These are phyloP conservation scores for Erinaceus europaeus DNA, from an alignment of 2,113 vertebrate genomes.

Conservation along the genomic window DNA sequence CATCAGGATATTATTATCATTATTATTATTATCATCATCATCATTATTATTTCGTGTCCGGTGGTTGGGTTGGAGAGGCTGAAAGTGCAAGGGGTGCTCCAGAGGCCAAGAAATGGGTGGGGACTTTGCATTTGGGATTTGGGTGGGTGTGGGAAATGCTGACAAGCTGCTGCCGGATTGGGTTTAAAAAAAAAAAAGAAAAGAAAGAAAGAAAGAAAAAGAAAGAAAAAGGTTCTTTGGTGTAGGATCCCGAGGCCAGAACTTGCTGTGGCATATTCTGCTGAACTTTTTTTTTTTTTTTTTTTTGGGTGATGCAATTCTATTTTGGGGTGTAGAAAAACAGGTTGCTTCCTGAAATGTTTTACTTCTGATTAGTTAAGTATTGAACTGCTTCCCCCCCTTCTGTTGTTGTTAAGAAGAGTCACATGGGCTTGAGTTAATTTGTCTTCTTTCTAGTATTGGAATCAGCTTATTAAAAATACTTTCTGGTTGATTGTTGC, in stretches of 20 bases:
- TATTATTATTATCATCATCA: no score
- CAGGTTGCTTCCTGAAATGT: background rate
- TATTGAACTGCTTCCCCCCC: conserved; percentile 23
- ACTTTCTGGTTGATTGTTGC: background rate
- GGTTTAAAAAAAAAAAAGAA: no score
- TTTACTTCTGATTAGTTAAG: conserved; percentile 12
- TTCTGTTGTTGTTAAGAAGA: conserved; percentile 30
- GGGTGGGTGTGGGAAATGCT: background rate
- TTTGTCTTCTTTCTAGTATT: background rate
- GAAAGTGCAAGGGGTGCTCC: no score
- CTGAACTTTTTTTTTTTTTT: background rate
- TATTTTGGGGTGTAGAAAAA: background rate
- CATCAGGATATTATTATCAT: background rate
- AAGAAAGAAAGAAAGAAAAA: no score
- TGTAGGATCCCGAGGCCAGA: background rate
- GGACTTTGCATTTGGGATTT: no score
- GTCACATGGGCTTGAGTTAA: conserved; percentile 47
- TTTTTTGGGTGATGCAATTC: background rate
- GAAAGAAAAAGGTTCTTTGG: background rate
- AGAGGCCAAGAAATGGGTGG: no score
- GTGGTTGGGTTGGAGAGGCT: no score
- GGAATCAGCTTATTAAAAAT: conserved; percentile 5
- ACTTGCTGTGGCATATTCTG: background rate
- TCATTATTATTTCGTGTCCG: no score
- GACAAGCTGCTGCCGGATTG: background rate